Base-by-base conservation (phyloP, 2,797 vertebrate species). In the Hozukius guyotensis region DNA sequence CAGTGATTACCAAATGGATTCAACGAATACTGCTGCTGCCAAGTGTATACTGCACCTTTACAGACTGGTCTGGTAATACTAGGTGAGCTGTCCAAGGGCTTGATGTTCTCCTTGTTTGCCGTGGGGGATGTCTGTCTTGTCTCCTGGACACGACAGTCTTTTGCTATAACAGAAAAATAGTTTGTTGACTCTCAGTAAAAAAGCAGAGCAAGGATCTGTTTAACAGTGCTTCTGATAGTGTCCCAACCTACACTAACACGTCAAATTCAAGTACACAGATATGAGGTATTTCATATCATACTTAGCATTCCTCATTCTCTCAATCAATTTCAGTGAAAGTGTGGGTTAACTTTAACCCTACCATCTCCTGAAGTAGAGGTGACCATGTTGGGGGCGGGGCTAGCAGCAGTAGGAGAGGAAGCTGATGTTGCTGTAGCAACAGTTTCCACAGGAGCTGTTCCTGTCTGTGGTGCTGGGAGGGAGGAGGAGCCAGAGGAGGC, bases 91-190 rank as follows among this genome's bases (percentile, higher is more conserved):
- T 99, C 99, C 92, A 84, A 94, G 85, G 97, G 96, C 88, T 99
- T 99, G 69, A 96, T 94, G 86, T 96, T 97, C 90, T 99, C 99
- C 93, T 99, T 99, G 94, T 96, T 97, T 81, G 97, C 96, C 76
- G 96, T 92, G 64, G 97, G 97, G 84, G 98, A 97, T 80, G 96
- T 97, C 92, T 98, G 98, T 91, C 98, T 97, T 46, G 97, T 96
- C 92, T 99, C 98, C 88, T 97, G 97, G 90, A 99, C 95, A 85
- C 97, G 96, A 81, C 96, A 96, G 88, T 99, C 98, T 96, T 99
- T 99, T 86, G 96, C 99, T 99, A 70, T 29, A 90, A 61, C 55
- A 68, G 31, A 78, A 27, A 25, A 31, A 42, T 3, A 1, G 31
- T 75, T 57, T 6, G 11, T 61, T 84, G 64, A 65, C 24, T 38